Evolutionary conservation across 2,797 vertebrate species (phyloP).

Genomic region (Sus cebifrons): DNA sequence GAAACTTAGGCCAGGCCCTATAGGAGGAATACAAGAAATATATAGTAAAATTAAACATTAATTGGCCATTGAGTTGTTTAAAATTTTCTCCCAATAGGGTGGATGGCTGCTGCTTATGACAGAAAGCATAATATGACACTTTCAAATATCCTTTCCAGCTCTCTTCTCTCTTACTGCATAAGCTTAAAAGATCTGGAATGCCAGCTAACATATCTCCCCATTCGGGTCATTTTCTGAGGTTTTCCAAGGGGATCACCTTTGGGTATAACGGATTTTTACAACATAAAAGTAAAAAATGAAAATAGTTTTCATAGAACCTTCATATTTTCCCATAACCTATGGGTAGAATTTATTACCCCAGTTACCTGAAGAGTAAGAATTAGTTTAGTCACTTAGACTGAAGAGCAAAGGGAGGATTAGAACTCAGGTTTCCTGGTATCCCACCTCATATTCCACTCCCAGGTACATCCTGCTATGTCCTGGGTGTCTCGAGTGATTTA

Average conservation of each 20-base stretch:
- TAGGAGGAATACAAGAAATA: neutral
- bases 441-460: too few species aligned
- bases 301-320: neutral
- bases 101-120: constrained; percentile 42
- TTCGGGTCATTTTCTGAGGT: neutral
- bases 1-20: neutral
- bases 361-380: constrained; percentile 3
- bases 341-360: neutral
- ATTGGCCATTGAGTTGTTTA: constrained; percentile 50
- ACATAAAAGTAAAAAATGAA: constrained; percentile 26
- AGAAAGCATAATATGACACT: neutral
- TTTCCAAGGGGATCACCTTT: neutral
- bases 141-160: neutral
- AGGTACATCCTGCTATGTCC: neutral
- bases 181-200: neutral
- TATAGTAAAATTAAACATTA: neutral
- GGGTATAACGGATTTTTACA: neutral
- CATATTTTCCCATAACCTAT: neutral
- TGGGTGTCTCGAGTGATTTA: neutral
- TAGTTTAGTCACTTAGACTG: neutral
- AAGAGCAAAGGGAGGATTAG: neutral
- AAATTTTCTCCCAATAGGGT: neutral
- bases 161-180: neutral
- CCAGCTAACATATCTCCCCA: neutral
- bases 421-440: neutral